phyloP scores from a whole-genome alignment of 2,888 invertebrate genomes.

The Ophonus ardosiacus region DNA sequence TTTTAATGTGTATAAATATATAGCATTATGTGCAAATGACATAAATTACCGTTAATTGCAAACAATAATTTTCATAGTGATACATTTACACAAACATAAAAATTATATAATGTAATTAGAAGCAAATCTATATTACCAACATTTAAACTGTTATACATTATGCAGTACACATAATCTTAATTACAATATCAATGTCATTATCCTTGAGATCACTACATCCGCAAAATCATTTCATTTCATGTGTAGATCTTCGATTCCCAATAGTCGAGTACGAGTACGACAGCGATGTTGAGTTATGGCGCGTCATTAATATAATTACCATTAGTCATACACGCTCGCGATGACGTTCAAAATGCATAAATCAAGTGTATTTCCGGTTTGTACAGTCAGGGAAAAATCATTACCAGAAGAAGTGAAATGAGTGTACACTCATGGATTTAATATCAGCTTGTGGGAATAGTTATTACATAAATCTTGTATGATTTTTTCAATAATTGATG shows the following conservation, averaged over 20 bases:
- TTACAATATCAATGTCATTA: slow-evolving; percentile 1
- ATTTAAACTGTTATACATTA: neutral
- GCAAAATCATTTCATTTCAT: neutral
- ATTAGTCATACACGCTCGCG: slow-evolving; percentile 53
- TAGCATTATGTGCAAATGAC: no score
- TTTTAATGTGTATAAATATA: no score
- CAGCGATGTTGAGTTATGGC: slow-evolving; percentile 32
- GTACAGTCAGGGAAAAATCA: slow-evolving; percentile 25
- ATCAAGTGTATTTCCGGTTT: slow-evolving; percentile 44
- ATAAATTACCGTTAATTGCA: no score
- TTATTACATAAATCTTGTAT: no score
- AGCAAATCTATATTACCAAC: no score
- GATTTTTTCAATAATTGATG: no score
- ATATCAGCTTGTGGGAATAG: no score
- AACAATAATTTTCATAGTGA: neutral
- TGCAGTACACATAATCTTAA: neutral
- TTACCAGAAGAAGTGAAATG: neutral
- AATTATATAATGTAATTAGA: neutral
- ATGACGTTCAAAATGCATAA: slow-evolving; percentile 46
- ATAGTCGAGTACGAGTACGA: neutral
- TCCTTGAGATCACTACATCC: slow-evolving; percentile 14
- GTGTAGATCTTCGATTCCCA: slow-evolving; percentile 21
- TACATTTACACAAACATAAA: neutral
- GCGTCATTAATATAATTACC: slow-evolving; percentile 56
- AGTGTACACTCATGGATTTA: neutral